Percentiles rank a stretch among this genome's conserved stretches.
phyloP scores from a whole-genome alignment of 2,113 vertebrate genomes.

The Colossoma macropomum region DNA sequence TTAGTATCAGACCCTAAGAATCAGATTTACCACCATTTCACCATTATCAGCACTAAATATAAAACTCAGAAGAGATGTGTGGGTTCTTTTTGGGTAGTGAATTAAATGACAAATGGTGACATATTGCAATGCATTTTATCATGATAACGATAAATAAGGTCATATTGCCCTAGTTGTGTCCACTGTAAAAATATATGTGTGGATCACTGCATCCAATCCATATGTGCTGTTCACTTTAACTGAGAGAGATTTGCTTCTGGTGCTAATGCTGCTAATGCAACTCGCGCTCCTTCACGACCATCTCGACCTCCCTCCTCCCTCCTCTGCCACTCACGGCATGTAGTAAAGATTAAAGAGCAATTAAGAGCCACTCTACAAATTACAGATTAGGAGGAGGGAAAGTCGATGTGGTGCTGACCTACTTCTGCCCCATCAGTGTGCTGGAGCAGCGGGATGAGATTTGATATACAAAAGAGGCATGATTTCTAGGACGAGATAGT shows the following conservation, averaged over 20 bases:
- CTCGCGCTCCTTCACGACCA: conserved; percentile 21
- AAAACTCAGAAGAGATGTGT: no score
- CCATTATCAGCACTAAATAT: no score
- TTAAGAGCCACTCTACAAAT: conserved; percentile 47
- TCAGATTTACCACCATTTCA: no score
- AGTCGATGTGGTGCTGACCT: conserved; percentile 45
- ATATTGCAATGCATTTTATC: no score
- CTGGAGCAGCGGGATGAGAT: conserved; percentile 4
- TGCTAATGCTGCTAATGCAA: conserved; percentile 22
- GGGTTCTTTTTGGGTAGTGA: no score
- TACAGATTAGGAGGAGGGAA: conserved; percentile 43
- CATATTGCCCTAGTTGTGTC: no score
- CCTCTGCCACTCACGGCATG: conserved; percentile 16
- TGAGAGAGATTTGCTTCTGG: conserved; percentile 24
- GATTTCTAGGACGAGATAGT: conserved; percentile 7
- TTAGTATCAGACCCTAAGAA: no score
- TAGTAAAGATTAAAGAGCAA: conserved; percentile 57
- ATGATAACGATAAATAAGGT: no score
- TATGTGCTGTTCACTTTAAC: conserved; percentile 35
- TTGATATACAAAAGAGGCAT: neutral
- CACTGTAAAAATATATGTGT: neutral
- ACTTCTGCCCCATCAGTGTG: conserved; percentile 29
- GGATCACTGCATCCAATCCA: neutral
- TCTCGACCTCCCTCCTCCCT: neutral
- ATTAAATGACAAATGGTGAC: no score